Evolutionary conservation across 2,113 vertebrate species (phyloP).

Genomic region (Tichodroma muraria): DNA sequence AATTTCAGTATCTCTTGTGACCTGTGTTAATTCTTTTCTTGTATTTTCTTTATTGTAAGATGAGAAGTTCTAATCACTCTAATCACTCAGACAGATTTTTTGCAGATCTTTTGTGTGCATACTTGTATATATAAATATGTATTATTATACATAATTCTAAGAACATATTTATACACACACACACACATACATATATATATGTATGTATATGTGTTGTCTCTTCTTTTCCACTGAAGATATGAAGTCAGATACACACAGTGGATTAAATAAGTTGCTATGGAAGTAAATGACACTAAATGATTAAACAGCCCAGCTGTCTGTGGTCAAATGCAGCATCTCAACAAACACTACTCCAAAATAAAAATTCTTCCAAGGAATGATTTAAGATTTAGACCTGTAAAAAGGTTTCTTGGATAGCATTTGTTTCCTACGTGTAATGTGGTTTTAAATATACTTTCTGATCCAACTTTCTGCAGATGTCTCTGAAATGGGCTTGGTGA

Average conservation of each 20-base stretch:
- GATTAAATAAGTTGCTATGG: background rate
- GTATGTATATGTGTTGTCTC: background rate
- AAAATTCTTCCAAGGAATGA: background rate
- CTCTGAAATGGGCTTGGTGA: background rate
- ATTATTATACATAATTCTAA: background rate
- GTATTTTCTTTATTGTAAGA: background rate
- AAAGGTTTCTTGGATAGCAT: conserved; percentile 25
- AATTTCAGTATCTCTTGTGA: background rate
- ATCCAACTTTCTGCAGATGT: conserved; percentile 2
- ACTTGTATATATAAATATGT: background rate
- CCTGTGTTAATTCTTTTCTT: background rate
- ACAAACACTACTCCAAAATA: background rate
- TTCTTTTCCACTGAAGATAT: background rate
- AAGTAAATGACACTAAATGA: background rate
- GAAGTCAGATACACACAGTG: background rate
- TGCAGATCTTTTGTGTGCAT: background rate
- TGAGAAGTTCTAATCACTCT: background rate
- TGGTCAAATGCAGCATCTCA: background rate
- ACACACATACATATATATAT: background rate
- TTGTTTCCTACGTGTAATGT: conserved; percentile 1
- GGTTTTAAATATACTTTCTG: conserved; percentile 19
- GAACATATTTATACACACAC: background rate
- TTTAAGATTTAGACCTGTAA: conserved; percentile 20
- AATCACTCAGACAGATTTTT: too few species aligned
- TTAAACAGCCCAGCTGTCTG: background rate